Conservation (phyloP, 2,797 vertebrate genomes). For the Dendrocincla tyrannina region DNA sequence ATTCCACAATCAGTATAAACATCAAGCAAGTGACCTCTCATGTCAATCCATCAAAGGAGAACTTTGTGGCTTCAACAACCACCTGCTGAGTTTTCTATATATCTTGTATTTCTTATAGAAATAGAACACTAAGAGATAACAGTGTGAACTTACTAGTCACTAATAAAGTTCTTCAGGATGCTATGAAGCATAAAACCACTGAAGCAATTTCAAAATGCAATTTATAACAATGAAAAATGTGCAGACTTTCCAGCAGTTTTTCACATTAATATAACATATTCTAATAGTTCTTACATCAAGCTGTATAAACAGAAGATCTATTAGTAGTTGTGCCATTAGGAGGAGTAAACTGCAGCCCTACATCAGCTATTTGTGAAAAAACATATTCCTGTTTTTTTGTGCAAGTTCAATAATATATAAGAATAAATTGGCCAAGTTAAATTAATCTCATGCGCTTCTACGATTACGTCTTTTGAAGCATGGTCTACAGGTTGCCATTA, state of each 20-base stretch:
- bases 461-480: background rate
- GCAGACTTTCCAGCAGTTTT: background rate
- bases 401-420: background rate
- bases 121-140: conserved; percentile 11
- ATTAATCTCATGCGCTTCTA: background rate
- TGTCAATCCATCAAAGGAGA: conserved; percentile 43
- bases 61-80: conserved; percentile 20
- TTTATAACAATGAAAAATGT: background rate
- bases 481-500: background rate
- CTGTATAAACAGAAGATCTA: background rate
- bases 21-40: background rate
- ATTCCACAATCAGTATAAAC: conserved; percentile 15
- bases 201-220: background rate
- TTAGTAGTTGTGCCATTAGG: background rate
- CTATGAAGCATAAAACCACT: background rate
- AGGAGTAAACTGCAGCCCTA: background rate
- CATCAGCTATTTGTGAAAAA: background rate
- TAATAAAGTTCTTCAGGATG: conserved; percentile 11
- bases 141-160: conserved; percentile 7
- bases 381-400: background rate
- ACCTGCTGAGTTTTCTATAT: conserved; percentile 41
- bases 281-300: background rate
- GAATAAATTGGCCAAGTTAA: background rate
- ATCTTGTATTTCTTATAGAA: conserved; percentile 30
- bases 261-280: background rate